A percentile compares a stretch with the other conserved stretches of the same genome.
Evolutionary conservation across 2,888 invertebrate species (phyloP).

Genomic region (Uropetala carovei): DNA sequence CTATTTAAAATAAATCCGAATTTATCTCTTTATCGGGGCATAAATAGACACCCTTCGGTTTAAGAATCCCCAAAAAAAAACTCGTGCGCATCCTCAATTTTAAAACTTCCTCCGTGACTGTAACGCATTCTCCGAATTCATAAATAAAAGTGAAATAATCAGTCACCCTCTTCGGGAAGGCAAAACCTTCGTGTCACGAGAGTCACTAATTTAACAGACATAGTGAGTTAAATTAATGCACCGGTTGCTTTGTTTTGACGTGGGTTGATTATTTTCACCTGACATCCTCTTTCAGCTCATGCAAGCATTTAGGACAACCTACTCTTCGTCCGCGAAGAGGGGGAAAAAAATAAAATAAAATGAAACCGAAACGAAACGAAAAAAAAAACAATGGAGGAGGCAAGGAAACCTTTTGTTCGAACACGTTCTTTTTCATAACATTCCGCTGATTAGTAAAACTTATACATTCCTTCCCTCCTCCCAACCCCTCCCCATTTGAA

Average conservation of each 20-base stretch:
- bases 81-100: background rate
- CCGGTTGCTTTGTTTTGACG: conserved; percentile 46
- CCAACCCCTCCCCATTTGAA: background rate
- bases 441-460: conserved; percentile 47
- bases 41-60: too few species aligned
- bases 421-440: conserved; percentile 58
- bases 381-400: background rate
- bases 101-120: background rate
- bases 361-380: background rate
- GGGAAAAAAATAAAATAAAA: too few species aligned
- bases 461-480: conserved; percentile 52
- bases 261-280: conserved; percentile 15
- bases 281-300: conserved; percentile 20
- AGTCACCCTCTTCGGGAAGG: background rate
- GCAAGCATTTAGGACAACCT: conserved; percentile 2
- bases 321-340: background rate
- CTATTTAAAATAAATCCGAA: too few species aligned
- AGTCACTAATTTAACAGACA: background rate
- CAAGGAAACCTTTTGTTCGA: conserved; percentile 47
- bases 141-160: background rate
- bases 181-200: background rate
- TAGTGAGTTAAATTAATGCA: background rate
- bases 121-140: background rate
- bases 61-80: background rate
- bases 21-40: too few species aligned